Evolutionary conservation across 2,888 invertebrate species (phyloP).

Genomic region (Papilio protenor): DNA sequence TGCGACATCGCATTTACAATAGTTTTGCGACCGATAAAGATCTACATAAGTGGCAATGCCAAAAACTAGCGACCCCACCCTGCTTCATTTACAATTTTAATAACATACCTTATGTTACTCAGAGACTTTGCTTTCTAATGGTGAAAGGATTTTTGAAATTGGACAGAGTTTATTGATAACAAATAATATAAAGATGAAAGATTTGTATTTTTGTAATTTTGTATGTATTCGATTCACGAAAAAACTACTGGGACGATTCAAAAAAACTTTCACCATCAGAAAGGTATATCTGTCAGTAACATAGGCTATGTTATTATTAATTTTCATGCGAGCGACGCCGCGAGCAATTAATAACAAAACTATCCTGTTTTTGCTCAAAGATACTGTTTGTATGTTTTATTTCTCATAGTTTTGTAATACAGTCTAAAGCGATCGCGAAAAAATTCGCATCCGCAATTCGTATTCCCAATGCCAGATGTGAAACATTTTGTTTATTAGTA

Average conservation of each 20-base stretch:
- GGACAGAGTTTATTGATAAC: too few species aligned
- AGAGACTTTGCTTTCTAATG: too few species aligned
- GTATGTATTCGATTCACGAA: too few species aligned
- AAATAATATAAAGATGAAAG: too few species aligned
- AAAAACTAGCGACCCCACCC: not conserved
- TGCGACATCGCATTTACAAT: not conserved
- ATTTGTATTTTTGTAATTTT: too few species aligned
- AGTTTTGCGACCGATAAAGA: not conserved
- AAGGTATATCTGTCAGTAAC: too few species aligned
- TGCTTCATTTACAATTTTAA: not conserved
- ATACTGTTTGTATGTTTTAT: not conserved
- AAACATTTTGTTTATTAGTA: not conserved
- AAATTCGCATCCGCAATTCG: not conserved
- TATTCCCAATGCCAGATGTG: not conserved
- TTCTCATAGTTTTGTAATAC: not conserved
- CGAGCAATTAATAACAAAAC: not conserved
- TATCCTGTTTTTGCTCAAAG: not conserved
- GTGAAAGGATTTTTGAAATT: too few species aligned
- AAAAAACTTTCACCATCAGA: too few species aligned
- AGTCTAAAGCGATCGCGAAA: not conserved
- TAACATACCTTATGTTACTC: too few species aligned
- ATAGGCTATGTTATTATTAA: too few species aligned
- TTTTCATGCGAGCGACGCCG: too few species aligned
- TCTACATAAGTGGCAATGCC: not conserved
- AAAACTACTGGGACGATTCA: too few species aligned